Percentiles rank a stretch among this genome's conserved stretches.
Conservation (phyloP, 2,113 vertebrate genomes). For the Lycaon pictus region DNA sequence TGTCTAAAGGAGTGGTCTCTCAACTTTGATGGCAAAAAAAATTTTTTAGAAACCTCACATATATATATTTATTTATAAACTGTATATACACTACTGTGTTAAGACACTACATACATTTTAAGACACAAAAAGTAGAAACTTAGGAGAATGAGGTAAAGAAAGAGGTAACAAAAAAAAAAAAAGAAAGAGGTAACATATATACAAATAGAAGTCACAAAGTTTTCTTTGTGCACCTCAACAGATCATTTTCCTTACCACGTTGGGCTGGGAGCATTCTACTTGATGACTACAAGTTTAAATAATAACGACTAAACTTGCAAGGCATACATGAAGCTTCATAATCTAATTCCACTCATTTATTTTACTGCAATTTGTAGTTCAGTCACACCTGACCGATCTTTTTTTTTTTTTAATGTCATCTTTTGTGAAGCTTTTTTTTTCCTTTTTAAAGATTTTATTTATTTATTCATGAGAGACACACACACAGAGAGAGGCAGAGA, state of each 20-base stretch:
- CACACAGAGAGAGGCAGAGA: no score
- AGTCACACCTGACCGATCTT: neutral
- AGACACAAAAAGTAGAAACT: neutral
- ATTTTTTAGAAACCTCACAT: neutral
- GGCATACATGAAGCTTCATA: neutral
- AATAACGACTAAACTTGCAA: neutral
- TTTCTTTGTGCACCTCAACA: neutral
- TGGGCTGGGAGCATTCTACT: neutral
- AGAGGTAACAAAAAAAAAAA: neutral
- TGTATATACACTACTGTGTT: neutral
- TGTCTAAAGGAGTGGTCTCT: conserved; percentile 1
- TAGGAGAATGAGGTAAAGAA: neutral
- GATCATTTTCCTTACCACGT: neutral
- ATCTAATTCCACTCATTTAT: neutral
- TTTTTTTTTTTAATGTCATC: no score
- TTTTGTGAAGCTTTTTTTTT: no score
- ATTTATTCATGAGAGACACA: no score
- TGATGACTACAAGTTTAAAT: neutral
- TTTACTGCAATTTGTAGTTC: neutral
- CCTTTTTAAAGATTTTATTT: no score
- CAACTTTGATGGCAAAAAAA: neutral
- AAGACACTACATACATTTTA: neutral
- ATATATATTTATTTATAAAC: conserved; percentile 28
- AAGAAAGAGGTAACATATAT: neutral
- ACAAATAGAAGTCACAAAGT: neutral